Base-by-base conservation (phyloP, 2,797 vertebrate species). In the Streptopelia turtur region DNA sequence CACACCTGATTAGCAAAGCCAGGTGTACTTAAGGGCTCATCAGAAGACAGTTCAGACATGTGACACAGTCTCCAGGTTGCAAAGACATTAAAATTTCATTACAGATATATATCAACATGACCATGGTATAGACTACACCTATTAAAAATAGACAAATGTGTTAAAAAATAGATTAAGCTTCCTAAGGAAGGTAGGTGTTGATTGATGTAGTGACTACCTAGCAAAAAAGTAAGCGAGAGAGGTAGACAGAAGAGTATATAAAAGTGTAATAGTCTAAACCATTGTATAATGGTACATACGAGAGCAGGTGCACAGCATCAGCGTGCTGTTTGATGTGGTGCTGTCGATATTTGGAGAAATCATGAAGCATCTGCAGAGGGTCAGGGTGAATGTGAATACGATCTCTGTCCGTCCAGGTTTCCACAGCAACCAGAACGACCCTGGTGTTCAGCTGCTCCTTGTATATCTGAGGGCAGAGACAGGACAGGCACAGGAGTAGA, bases 361-460 rank as follows among this genome's bases (percentile, higher is more conserved):
- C 98, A 2, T 98, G 98, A 66, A 99, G 98, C 98, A 99, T 98
- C 93, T 99, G 99, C 95, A 99, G 98, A 0, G 99, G 99, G 96
- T 97, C 98, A 91, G 98, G 98, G 59, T 98, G 98, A 94, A 99
- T 97, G 49, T 98, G 98, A 72, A 99, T 99, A 61, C 98, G 98
- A 96, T 99, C 99, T 94, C 98, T 98, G 91, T 99, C 99, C 1
- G 99, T 99, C 99, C 99, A 99, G 77, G 99, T 99, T 98, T 99
- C 99, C 96, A 99, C 98, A 41, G 98, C 99, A 71, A 99, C 98
- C 27, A 99, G 98, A 90, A 99, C 99, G 87, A 99, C 99, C 23
- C 99, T 99, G 11, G 99, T 99, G 66, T 99, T 99, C 91, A 99
- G 98, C 80, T 99, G 99, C 59, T 99, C 99, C 98, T 99, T 99